These are phyloP conservation scores for Drosophila buzzatii DNA, from an alignment of 2,888 invertebrate species.

Conservation along the genomic window DNA sequence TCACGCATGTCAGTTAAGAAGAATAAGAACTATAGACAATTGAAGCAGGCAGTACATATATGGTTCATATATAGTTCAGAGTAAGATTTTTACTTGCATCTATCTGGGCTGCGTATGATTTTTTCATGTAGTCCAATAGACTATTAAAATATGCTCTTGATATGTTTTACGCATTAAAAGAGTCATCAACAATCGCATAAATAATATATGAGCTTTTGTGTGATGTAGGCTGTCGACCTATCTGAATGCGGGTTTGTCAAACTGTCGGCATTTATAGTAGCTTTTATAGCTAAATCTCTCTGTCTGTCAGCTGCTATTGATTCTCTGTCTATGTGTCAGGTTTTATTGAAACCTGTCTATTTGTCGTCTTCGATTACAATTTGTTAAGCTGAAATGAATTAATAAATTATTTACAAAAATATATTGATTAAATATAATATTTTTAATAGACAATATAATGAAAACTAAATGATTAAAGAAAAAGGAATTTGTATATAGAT, in stretches of 20 bases:
- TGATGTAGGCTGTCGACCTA: background rate
- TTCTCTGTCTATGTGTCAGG: background rate
- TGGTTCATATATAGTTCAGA: no score
- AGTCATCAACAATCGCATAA: background rate
- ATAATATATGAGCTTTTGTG: background rate
- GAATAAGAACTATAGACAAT: background rate
- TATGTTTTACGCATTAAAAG: background rate
- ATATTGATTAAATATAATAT: no score
- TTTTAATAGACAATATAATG: background rate
- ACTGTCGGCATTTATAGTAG: background rate
- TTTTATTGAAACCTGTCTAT: background rate
- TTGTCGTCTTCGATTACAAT: background rate
- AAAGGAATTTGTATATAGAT: no score
- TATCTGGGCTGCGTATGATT: background rate
- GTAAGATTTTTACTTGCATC: background rate
- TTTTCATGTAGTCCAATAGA: background rate
- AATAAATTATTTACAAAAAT: no score
- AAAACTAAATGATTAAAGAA: no score
- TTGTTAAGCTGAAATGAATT: no score
- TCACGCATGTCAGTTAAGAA: slow-evolving; percentile 4
- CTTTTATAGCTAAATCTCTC: background rate
- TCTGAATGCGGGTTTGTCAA: background rate
- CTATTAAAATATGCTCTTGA: background rate
- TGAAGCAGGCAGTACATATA: background rate
- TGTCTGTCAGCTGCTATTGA: background rate